These are phyloP conservation scores for Seira musarum DNA, from an alignment of 2,888 invertebrate genomes.

Conservation along the genomic window DNA sequence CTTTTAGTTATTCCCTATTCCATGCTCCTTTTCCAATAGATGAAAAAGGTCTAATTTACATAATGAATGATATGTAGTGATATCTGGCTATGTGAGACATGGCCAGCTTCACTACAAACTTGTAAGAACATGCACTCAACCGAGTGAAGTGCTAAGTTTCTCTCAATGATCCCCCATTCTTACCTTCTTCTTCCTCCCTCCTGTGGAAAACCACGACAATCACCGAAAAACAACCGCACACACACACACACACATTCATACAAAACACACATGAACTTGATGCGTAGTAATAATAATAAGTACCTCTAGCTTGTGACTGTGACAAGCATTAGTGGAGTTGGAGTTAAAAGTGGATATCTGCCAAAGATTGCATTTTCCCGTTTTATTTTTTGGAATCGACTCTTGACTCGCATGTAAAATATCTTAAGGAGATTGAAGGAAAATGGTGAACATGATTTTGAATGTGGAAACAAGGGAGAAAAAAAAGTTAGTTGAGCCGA, in stretches of 20 bases:
- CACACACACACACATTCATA: background rate
- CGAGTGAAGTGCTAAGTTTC: constrained; percentile 7
- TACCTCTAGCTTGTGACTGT: background rate
- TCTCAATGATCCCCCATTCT: constrained; percentile 47
- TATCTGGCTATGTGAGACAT: no score
- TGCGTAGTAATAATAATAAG: background rate
- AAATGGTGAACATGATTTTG: background rate
- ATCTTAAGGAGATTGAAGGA: constrained; percentile 10
- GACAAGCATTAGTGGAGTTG: constrained; percentile 8
- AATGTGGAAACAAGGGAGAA: background rate
- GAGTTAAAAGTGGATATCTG: constrained; percentile 4
- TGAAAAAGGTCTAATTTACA: no score
- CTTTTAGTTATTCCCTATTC: no score
- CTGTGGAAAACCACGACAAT: background rate
- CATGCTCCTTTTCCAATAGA: no score
- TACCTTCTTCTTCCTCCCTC: constrained; percentile 34
- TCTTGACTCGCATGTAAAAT: constrained; percentile 19
- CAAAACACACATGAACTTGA: constrained; percentile 12
- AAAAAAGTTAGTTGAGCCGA: background rate
- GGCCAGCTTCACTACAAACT: no score
- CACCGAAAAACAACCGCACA: background rate
- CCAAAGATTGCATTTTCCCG: constrained; percentile 12
- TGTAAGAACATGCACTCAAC: constrained; percentile 49
- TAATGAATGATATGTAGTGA: no score
- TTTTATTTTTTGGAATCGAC: background rate